phyloP scores from a whole-genome alignment of 2,113 vertebrate species.

The Taxidea taxus region DNA sequence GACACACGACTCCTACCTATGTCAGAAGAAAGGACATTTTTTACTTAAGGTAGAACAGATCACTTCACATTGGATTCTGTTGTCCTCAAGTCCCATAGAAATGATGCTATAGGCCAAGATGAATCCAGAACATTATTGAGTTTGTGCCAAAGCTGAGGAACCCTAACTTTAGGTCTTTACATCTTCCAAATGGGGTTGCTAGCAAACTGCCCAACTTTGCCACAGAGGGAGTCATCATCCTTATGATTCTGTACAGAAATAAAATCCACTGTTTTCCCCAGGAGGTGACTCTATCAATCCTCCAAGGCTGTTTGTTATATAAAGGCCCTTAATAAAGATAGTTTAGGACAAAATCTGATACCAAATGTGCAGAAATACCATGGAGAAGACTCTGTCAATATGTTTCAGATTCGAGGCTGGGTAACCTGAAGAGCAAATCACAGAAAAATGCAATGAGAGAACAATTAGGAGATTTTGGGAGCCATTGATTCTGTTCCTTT shows the following conservation, averaged over 20 bases:
- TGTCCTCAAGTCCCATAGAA: no score
- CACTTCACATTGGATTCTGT: background rate
- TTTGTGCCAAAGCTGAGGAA: background rate
- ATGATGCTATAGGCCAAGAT: background rate
- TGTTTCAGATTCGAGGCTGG: background rate
- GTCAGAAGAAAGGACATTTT: background rate
- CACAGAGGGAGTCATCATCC: background rate
- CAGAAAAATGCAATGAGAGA: background rate
- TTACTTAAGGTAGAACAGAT: background rate
- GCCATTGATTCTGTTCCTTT: background rate
- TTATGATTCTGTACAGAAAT: background rate
- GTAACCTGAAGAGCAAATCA: background rate
- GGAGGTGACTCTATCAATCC: background rate
- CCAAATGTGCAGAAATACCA: background rate
- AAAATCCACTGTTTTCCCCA: background rate
- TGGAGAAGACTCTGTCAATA: background rate
- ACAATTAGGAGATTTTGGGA: background rate
- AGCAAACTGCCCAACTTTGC: background rate
- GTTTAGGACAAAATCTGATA: background rate
- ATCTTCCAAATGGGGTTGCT: background rate
- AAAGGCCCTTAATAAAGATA: background rate
- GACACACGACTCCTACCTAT: background rate
- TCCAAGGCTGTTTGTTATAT: background rate
- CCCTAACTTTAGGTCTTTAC: background rate
- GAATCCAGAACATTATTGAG: background rate